phyloP scores from a whole-genome alignment of 2,113 vertebrate species.

The Embiotoca jacksoni region DNA sequence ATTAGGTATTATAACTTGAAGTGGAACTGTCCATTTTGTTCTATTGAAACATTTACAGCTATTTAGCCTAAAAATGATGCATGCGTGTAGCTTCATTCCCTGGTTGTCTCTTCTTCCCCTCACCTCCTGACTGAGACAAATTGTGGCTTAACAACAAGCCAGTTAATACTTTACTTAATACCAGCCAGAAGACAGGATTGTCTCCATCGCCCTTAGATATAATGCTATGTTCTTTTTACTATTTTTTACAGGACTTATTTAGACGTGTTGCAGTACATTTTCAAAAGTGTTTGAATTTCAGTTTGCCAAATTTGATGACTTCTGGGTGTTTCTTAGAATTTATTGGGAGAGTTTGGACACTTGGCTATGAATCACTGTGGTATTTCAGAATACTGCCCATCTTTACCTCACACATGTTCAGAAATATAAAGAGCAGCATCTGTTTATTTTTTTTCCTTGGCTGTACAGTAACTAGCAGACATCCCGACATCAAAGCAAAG shows the following conservation, averaged over 20 bases:
- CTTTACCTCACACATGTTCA: no score
- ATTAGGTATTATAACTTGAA: no score
- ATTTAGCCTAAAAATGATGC: not conserved
- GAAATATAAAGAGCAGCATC: no score
- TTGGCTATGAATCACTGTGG: no score
- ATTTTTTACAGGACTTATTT: not conserved
- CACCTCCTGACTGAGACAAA: slow-evolving; percentile 18
- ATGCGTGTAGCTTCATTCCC: not conserved
- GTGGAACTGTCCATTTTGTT: no score
- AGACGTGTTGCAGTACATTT: not conserved
- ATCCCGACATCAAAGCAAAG: slow-evolving; percentile 17
- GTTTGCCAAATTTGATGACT: not conserved
- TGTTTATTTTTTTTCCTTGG: not conserved
- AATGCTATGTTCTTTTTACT: not conserved
- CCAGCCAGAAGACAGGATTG: slow-evolving; percentile 42
- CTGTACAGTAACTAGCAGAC: not conserved
- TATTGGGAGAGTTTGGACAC: no score
- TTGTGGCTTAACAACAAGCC: slow-evolving; percentile 5
- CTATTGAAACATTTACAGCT: not conserved
- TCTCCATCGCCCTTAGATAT: not conserved
- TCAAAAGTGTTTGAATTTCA: not conserved
- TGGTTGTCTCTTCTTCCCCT: not conserved
- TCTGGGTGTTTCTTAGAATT: not conserved
- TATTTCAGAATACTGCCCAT: no score
- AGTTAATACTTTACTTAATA: slow-evolving; percentile 27